Conservation (phyloP, 2,797 vertebrate species). For the Austrolebias charrua region DNA sequence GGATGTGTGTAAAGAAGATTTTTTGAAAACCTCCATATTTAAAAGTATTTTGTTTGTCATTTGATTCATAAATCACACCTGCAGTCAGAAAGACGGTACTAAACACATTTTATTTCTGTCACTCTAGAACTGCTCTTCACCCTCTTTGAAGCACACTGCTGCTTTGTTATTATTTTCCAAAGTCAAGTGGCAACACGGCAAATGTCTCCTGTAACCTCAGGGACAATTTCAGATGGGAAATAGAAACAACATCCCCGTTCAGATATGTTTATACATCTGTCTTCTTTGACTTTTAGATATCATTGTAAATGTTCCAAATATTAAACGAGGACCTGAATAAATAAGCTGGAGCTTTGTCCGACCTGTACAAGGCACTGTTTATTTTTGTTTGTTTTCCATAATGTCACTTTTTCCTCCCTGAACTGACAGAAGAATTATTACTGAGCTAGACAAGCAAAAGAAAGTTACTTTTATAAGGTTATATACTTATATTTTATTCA, state of each 20-base stretch:
- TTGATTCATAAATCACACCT: no score
- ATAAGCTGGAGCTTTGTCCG: not conserved
- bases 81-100: no score
- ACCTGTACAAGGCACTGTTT: not conserved
- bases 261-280: not conserved
- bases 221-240: not conserved
- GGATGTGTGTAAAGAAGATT: no score
- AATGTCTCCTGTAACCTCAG: not conserved
- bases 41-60: no score
- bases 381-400: not conserved
- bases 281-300: not conserved
- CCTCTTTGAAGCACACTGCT: not conserved
- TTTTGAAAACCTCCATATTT: no score
- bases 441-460: not conserved
- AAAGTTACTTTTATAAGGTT: not conserved
- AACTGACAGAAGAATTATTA: not conserved
- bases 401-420: not conserved
- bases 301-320: not conserved
- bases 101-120: no score
- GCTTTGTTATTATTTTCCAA: not conserved
- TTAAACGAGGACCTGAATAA: not conserved
- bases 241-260: not conserved
- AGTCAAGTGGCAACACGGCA: not conserved
- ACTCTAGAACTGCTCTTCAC: no score
- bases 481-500: not conserved